These are phyloP conservation scores for Cichladusa arquata DNA, from an alignment of 2,113 vertebrate species.

Conservation along the genomic window DNA sequence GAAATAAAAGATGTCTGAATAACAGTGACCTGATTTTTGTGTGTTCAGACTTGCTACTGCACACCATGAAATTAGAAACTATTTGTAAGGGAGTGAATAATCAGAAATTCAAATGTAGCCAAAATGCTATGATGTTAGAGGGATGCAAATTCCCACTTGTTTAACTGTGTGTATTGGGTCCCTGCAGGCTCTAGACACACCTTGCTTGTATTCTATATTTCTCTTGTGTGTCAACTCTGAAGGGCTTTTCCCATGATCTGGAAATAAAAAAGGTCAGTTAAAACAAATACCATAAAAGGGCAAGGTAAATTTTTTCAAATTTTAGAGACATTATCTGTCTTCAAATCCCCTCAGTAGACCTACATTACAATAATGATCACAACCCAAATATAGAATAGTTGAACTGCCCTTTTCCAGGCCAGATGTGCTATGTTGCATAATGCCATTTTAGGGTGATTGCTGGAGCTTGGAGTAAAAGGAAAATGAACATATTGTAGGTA, in stretches of 20 bases:
- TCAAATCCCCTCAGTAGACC: not conserved
- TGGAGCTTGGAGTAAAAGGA: constrained; percentile 16
- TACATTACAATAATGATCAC: constrained; percentile 33
- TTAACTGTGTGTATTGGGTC: not conserved
- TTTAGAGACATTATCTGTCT: not conserved
- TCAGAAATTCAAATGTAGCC: not conserved
- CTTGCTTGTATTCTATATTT: not conserved
- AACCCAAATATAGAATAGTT: not conserved
- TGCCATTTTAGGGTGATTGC: constrained; percentile 41
- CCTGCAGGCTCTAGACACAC: not conserved
- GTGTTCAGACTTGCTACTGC: not conserved
- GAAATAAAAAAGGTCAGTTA: not conserved
- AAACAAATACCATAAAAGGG: constrained; percentile 12
- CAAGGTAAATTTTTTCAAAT: not conserved
- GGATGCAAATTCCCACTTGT: not conserved
- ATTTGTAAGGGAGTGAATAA: not conserved
- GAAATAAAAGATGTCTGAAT: not conserved
- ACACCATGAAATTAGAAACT: not conserved
- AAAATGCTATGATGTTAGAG: not conserved
- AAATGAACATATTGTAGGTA: constrained; percentile 6
- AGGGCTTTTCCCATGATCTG: not conserved
- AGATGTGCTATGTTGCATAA: constrained; percentile 43
- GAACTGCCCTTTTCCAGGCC: constrained; percentile 44
- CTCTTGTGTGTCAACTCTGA: not conserved
- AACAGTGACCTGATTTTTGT: not conserved